Conservation (phyloP, 1,140 invertebrate genomes). For the Pemphigus obesinymphae region DNA sequence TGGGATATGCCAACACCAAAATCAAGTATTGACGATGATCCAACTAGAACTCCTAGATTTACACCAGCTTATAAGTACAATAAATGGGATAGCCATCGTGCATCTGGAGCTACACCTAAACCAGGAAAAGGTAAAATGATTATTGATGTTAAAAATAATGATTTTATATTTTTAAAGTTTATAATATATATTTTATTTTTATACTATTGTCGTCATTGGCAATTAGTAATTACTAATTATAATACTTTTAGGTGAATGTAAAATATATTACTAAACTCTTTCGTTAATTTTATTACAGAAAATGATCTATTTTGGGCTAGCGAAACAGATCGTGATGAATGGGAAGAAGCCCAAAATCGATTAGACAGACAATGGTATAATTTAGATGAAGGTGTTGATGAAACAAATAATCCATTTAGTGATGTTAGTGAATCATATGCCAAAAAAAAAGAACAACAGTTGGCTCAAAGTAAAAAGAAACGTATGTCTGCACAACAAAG, state of each 20-base stretch:
- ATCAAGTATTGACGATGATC: constrained; percentile 52
- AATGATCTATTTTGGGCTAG: constrained; percentile 55
- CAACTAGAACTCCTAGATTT: constrained; percentile 60
- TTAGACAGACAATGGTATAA: constrained; percentile 96
- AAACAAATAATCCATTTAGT: constrained; percentile 87
- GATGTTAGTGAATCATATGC: constrained; percentile 86
- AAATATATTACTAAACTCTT: no score
- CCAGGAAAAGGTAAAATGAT: constrained; percentile 48
- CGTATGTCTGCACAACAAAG: constrained; percentile 88
- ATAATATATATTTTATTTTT: background rate
- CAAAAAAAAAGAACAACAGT: constrained; percentile 82
- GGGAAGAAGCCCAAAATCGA: constrained; percentile 90
- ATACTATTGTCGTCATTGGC: background rate
- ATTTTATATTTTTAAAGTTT: background rate
- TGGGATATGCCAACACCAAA: constrained; percentile 91
- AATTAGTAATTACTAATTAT: background rate
- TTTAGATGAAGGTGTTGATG: constrained; percentile 88
- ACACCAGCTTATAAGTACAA: constrained; percentile 86
- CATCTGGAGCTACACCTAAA: constrained; percentile 60
- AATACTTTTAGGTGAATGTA: background rate
- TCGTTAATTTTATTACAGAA: constrained; percentile 46
- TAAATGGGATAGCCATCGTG: constrained; percentile 67
- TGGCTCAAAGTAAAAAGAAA: constrained; percentile 84
- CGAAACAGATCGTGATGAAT: constrained; percentile 67
- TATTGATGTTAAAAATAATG: background rate